These are phyloP conservation scores for Lymantria monacha DNA, from an alignment of 2,888 invertebrate genomes.

Conservation along the genomic window DNA sequence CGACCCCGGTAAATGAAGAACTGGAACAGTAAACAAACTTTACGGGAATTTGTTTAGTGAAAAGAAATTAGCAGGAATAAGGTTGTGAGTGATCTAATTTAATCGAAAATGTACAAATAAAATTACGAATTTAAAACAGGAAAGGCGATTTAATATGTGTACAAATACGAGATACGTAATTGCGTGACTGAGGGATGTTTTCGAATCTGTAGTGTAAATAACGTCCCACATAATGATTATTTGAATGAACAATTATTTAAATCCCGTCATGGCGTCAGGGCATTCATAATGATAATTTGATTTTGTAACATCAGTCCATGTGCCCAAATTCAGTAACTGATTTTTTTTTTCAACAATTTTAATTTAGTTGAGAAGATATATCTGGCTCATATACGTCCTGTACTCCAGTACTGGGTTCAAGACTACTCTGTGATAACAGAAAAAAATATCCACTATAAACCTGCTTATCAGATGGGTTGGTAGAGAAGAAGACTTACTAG, in stretches of 20 bases:
- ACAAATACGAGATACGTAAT: constrained; percentile 55
- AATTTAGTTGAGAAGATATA: no score
- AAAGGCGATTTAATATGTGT: constrained; percentile 51
- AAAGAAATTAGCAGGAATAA: constrained; percentile 52
- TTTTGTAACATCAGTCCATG: constrained; percentile 48
- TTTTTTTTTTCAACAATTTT: no score
- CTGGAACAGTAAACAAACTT: constrained; percentile 51
- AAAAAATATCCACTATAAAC: no score
- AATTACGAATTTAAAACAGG: constrained; percentile 50
- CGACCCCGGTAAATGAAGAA: constrained; percentile 41
- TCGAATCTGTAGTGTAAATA: constrained; percentile 63
- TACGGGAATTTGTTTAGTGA: constrained; percentile 46
- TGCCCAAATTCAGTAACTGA: no score
- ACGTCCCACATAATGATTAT: constrained; percentile 73
- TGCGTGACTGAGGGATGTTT: constrained; percentile 55
- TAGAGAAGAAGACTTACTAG: no score
- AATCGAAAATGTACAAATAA: constrained; percentile 51
- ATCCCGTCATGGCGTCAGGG: constrained; percentile 42
- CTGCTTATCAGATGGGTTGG: no score
- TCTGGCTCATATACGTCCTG: no score
- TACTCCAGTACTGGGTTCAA: no score
- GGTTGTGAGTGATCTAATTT: constrained; percentile 59
- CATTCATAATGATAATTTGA: constrained; percentile 63
- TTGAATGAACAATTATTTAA: constrained; percentile 69
- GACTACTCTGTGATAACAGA: no score